Base-by-base conservation (phyloP, 1,140 invertebrate genomes). In the Anoplophora glabripennis region DNA sequence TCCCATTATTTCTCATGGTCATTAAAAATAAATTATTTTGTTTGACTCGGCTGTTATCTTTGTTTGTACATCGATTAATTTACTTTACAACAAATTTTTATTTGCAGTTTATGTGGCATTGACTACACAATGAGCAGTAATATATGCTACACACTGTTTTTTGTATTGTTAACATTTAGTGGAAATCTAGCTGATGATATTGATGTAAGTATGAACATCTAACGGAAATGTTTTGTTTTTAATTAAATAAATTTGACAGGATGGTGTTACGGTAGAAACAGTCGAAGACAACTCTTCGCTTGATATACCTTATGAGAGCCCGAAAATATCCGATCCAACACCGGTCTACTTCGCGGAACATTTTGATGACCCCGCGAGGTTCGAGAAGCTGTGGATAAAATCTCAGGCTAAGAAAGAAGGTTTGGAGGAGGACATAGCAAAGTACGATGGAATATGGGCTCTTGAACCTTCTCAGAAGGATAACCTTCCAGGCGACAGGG, bases 361-460 rank as follows among this genome's bases (percentile, higher is more conserved):
- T 73, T 98, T 98, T 79, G 92, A 97, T 76, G 84, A 93, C 78
- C 74, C 78, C 34, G 82, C 84, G 11, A 78, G 79, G 21, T 93
- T 94, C 62, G 83, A 85, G 17, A 88, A 86, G 66, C 84, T 78
- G 59, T 99, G 96, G 96, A 78, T 93, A 0, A 79, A 86, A 60
- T 98, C 96, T 0, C 83, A 93, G 75, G 91, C 96, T 0, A 97
- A 94, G 75, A 98, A 98, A 77, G 93, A 97, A 61, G 92, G 86
- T 55, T 88, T 87, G 9, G 92, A 96, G 67, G 93, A 94, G 61
- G 86, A 88, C 61, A 90, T 98, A 60, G 89, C 94, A 3, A 96
- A 97, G 81, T 98, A 98, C 79, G 93, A 98, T 81, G 96, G 96
- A 78, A 80, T 81, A 70, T 86, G 85, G 85, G 77, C 78, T 68